Percentiles rank a stretch among this genome's conserved stretches.
These are phyloP conservation scores for Dasysyrphus tricinctus DNA, from an alignment of 2,888 invertebrate genomes.

Conservation along the genomic window DNA sequence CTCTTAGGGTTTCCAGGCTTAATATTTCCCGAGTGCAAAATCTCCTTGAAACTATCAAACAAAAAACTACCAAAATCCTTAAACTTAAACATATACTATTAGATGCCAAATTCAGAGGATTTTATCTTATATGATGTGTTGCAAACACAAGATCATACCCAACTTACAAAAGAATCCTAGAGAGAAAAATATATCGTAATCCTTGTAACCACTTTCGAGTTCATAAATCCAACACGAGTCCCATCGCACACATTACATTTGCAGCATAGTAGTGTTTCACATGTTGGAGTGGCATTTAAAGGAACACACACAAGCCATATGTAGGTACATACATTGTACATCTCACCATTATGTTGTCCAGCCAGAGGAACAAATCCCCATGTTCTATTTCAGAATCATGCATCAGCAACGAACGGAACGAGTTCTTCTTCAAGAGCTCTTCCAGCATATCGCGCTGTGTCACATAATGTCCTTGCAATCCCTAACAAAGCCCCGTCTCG, in stretches of 20 bases:
- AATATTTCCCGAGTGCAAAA: background rate
- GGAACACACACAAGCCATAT: background rate
- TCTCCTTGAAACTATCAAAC: background rate
- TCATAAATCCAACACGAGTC: conserved; percentile 34
- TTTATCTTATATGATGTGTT: background rate
- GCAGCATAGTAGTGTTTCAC: background rate
- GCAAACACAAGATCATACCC: background rate
- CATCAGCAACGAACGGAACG: conserved; percentile 3
- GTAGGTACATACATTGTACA: background rate
- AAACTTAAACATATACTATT: background rate
- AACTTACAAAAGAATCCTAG: background rate
- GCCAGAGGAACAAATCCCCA: conserved; percentile 44
- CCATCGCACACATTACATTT: conserved; percentile 24
- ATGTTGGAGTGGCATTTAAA: conserved; percentile 23
- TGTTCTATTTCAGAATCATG: conserved; percentile 43
- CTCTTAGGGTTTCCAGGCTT: no score
- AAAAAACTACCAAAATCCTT: background rate
- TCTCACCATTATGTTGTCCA: conserved; percentile 51
- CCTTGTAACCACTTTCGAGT: conserved; percentile 31
- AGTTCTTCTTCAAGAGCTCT: background rate
- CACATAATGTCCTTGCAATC: conserved; percentile 43
- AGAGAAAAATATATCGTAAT: background rate
- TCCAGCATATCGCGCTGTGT: conserved; percentile 22
- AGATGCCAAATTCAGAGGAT: background rate
- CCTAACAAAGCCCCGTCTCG: conserved; percentile 55